phyloP scores from a whole-genome alignment of 2,888 invertebrate species.

The Protophormia terraenovae region DNA sequence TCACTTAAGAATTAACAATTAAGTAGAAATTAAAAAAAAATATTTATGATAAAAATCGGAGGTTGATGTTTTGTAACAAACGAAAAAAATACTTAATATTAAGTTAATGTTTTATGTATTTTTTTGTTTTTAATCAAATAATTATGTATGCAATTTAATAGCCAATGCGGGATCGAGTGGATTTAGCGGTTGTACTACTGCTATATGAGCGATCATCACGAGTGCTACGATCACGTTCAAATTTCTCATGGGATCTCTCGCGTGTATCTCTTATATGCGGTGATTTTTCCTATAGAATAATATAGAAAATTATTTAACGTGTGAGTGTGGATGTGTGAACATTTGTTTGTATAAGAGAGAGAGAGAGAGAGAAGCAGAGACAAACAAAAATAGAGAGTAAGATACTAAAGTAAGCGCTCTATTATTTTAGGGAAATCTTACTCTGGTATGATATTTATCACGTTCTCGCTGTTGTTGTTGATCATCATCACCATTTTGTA shows the following conservation, averaged over 20 bases:
- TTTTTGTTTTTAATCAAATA: not conserved
- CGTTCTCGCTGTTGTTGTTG: conserved; percentile 85
- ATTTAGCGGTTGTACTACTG: conserved; percentile 75
- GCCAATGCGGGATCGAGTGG: conserved; percentile 78
- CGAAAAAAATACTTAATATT: conserved; percentile 38
- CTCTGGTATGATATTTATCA: conserved; percentile 90
- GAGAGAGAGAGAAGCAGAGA: not conserved
- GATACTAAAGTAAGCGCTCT: conserved; percentile 20
- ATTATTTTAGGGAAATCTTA: conserved; percentile 79
- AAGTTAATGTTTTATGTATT: not conserved
- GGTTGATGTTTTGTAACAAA: conserved; percentile 8
- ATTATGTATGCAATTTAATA: conserved; percentile 69
- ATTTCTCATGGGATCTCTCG: conserved; percentile 89
- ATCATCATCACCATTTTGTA: conserved; percentile 89
- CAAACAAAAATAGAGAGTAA: conserved; percentile 24
- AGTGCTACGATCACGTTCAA: conserved; percentile 82
- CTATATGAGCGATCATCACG: conserved; percentile 87
- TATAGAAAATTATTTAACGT: conserved; percentile 58
- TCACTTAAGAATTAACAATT: conserved; percentile 49
- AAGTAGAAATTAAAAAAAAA: conserved; percentile 1
- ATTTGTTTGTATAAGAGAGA: conserved; percentile 29
- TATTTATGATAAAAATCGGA: conserved; percentile 19
- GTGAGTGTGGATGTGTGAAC: conserved; percentile 59
- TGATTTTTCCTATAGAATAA: conserved; percentile 87
- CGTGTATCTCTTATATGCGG: conserved; percentile 86